Percentiles rank a stretch among this genome's conserved stretches.
Conservation (phyloP, 2,797 vertebrate species). For the Sarcoramphus papa region DNA sequence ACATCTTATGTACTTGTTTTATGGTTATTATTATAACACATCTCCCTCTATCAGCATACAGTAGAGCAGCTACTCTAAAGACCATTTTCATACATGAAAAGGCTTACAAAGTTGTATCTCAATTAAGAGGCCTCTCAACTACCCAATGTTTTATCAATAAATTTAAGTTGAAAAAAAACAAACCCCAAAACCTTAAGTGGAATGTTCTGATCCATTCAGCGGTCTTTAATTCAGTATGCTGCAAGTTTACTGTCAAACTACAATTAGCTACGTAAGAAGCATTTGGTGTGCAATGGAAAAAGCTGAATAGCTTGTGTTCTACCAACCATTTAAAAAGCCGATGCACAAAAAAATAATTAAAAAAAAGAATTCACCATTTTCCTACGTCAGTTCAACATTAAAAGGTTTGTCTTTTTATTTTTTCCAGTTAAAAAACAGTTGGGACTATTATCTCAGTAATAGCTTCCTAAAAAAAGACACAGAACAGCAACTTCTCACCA, state of each 20-base stretch:
- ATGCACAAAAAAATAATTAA: background rate
- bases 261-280: constrained; percentile 29
- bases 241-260: constrained; percentile 45
- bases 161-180: constrained; percentile 23
- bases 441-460: constrained; percentile 37
- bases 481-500: constrained; percentile 33
- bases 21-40: background rate
- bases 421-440: constrained; percentile 61
- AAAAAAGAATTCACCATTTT: background rate
- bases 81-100: constrained; percentile 3
- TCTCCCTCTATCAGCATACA: background rate
- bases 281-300: background rate
- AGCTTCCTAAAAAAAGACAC: constrained; percentile 50
- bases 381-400: constrained; percentile 37
- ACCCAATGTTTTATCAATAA: constrained; percentile 29
- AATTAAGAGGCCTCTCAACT: constrained; percentile 56
- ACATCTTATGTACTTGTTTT: background rate
- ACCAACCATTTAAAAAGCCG: background rate
- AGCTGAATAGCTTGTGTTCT: background rate
- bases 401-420: constrained; percentile 38
- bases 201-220: constrained; percentile 43
- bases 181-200: constrained; percentile 10
- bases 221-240: constrained; percentile 35
- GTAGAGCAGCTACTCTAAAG: constrained; percentile 17
- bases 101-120: constrained; percentile 1